Percentiles rank a stretch among this genome's conserved stretches.
These are phyloP conservation scores for Coleophora deauratella DNA, from an alignment of 2,888 invertebrate species.

Conservation along the genomic window DNA sequence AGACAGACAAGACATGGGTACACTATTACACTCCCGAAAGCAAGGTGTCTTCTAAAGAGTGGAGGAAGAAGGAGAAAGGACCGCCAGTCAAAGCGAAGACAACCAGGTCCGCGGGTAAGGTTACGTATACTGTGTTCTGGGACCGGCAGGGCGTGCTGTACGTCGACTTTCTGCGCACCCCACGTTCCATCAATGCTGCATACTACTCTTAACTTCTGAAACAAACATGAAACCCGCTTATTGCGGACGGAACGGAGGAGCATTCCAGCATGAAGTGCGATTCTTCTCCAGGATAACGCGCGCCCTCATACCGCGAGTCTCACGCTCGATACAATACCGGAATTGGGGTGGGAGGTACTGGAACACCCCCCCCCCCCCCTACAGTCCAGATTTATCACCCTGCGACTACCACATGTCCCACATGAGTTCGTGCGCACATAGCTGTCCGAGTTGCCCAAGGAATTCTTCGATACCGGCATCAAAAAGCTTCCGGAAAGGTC, in stretches of 20 bases:
- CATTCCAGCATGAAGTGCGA: not conserved
- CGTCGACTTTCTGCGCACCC: too few relatives aligned
- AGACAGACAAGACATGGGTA: not conserved
- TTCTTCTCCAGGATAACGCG: not conserved
- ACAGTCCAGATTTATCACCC: conserved; percentile 5
- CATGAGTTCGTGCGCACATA: conserved; percentile 7
- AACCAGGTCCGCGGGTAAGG: not conserved
- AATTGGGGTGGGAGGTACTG: conserved; percentile 7
- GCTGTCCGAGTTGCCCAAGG: conserved; percentile 8
- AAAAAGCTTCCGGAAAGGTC: conserved; percentile 8
- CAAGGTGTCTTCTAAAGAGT: too few relatives aligned
- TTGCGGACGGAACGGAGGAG: not conserved
- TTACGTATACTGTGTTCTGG: not conserved
- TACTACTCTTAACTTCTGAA: not conserved
- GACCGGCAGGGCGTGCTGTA: too few relatives aligned
- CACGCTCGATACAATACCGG: conserved; percentile 5
- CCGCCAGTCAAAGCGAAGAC: not conserved
- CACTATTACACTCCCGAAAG: not conserved
- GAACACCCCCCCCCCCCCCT: conserved; percentile 5
- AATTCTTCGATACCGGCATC: conserved; percentile 8
- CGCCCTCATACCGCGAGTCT: not conserved
- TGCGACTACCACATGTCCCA: conserved; percentile 5
- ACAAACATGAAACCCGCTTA: not conserved
- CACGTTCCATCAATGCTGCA: not conserved
- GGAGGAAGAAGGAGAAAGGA: not conserved